These are phyloP conservation scores for Rhagoletis zephyria DNA, from an alignment of 1,140 invertebrate genomes.

Conservation along the genomic window DNA sequence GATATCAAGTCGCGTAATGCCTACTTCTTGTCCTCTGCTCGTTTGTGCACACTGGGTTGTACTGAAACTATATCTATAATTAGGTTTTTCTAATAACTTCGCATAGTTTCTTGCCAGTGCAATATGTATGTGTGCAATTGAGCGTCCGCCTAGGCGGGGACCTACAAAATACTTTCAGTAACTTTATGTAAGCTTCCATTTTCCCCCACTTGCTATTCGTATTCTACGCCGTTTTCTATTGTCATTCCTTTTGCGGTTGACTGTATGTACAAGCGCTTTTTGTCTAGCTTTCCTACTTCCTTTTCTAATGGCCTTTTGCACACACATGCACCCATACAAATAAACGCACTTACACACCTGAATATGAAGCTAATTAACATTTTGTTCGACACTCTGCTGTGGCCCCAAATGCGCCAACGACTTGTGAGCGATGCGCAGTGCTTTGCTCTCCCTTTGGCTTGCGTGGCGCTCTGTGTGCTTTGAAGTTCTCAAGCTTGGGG, in stretches of 20 bases:
- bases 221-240: not conserved
- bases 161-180: no score
- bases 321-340: not conserved
- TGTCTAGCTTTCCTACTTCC: constrained; percentile 10
- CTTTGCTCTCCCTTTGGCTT: no score
- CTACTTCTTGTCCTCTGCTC: no score
- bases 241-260: not conserved
- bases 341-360: not conserved
- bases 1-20: no score
- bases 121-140: no score
- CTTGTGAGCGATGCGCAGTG: not conserved
- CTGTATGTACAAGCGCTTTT: not conserved
- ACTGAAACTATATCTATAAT: no score
- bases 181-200: not conserved
- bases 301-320: constrained; percentile 53
- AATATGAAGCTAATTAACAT: constrained; percentile 10
- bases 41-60: no score
- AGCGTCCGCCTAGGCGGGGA: no score
- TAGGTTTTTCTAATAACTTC: no score
- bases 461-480: no score
- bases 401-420: not conserved
- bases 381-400: not conserved
- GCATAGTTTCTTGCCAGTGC: no score
- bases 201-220: not conserved
- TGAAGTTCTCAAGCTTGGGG: no score